Conservation (phyloP, 1,140 invertebrate genomes). For the Megathymus violae region DNA sequence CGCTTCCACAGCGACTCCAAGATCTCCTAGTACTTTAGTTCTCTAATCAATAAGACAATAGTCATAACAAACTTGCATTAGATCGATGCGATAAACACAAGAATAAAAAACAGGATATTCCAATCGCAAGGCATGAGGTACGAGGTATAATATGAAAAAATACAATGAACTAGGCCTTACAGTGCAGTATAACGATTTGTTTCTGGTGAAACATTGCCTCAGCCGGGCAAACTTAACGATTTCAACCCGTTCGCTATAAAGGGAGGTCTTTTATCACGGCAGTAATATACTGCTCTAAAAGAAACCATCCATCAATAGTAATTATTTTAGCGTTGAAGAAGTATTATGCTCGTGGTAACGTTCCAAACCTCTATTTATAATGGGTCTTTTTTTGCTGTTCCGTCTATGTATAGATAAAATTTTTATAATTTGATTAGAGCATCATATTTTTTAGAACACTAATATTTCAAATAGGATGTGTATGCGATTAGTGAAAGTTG, state of each 20-base stretch:
- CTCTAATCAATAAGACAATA: too few relatives aligned
- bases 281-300: conserved; percentile 41
- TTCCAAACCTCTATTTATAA: conserved; percentile 9
- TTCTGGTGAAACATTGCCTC: conserved; percentile 41
- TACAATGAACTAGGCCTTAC: conserved; percentile 29
- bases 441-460: too few relatives aligned
- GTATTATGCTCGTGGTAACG: conserved; percentile 19
- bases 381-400: not conserved
- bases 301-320: conserved; percentile 42
- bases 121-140: too few relatives aligned
- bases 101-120: too few relatives aligned
- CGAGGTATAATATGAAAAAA: too few relatives aligned
- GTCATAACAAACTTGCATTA: too few relatives aligned
- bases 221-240: conserved; percentile 39
- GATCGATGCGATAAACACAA: too few relatives aligned
- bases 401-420: too few relatives aligned
- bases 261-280: conserved; percentile 42
- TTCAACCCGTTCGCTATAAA: conserved; percentile 36
- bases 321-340: conserved; percentile 34
- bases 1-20: too few relatives aligned
- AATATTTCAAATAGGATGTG: too few relatives aligned
- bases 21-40: too few relatives aligned
- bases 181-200: conserved; percentile 44
- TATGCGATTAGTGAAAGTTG: too few relatives aligned
- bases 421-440: not conserved